These are phyloP conservation scores for Onychomys leucogaster DNA, from an alignment of 2,797 vertebrate genomes.

Conservation along the genomic window DNA sequence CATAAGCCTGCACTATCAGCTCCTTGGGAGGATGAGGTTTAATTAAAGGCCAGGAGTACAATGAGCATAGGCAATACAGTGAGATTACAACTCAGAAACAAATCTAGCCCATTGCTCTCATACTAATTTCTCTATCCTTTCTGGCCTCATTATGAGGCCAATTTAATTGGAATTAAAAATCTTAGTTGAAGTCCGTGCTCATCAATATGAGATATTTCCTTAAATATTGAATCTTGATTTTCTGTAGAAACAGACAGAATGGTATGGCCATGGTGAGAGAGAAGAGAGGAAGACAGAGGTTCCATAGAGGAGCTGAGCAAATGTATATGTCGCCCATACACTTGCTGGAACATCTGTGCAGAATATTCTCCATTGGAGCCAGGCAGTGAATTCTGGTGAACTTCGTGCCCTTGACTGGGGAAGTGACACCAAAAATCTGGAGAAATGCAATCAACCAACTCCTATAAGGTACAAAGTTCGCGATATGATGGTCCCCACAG, in stretches of 20 bases:
- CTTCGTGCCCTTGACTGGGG: slow-evolving; percentile 88
- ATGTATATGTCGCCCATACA: too few relatives aligned
- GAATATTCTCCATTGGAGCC: too few relatives aligned
- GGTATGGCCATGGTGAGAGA: too few relatives aligned
- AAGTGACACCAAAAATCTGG: slow-evolving; percentile 82
- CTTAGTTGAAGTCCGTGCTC: neutral
- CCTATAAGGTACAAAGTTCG: slow-evolving; percentile 90
- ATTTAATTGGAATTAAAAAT: neutral
- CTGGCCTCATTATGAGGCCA: neutral
- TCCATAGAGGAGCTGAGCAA: too few relatives aligned
- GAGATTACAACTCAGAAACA: neutral
- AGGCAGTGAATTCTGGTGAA: slow-evolving; percentile 87
- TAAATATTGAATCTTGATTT: neutral
- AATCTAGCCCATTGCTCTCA: neutral
- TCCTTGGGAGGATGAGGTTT: too few relatives aligned
- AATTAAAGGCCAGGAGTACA: neutral
- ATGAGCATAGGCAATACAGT: neutral
- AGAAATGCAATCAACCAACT: slow-evolving; percentile 88
- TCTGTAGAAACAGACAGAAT: too few relatives aligned
- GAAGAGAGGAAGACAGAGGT: too few relatives aligned
- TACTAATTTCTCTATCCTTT: neutral
- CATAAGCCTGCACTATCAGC: neutral
- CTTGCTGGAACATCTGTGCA: too few relatives aligned
- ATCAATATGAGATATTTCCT: neutral
- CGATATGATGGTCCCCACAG: slow-evolving; percentile 93